phyloP scores from a whole-genome alignment of 2,113 vertebrate genomes.

The Sturnus vulgaris region DNA sequence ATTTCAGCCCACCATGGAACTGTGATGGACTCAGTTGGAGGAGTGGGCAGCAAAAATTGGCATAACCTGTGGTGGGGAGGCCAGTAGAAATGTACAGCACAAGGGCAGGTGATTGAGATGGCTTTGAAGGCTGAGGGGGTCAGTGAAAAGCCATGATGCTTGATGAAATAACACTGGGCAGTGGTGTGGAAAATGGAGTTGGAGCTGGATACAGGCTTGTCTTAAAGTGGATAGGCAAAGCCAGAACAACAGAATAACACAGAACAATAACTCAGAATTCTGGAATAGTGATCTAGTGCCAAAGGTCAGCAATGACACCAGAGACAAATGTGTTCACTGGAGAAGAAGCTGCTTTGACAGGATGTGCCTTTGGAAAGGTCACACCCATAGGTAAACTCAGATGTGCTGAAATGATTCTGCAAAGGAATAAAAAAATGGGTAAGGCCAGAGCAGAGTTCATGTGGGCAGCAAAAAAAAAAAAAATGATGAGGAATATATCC shows the following conservation, averaged over 20 bases:
- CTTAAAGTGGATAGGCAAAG: neutral
- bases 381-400: neutral
- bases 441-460: neutral
- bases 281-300: neutral
- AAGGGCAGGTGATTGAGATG: neutral
- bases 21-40: neutral
- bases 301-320: neutral
- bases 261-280: neutral
- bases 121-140: neutral
- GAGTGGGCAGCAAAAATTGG: neutral
- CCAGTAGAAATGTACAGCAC: neutral
- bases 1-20: neutral
- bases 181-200: no score
- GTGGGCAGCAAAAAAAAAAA: neutral
- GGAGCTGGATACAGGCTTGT: neutral
- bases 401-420: neutral
- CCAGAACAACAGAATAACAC: neutral
- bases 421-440: neutral
- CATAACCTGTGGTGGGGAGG: neutral
- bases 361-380: neutral
- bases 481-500: neutral
- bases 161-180: neutral
- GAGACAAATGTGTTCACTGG: neutral
- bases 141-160: neutral
- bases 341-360: neutral